A percentile compares a stretch with the other conserved stretches of the same genome.
Evolutionary conservation across 30 jellyfish, hydroid and myxozoan genomes (phyloP).

Genomic region (Catostylus mosaicus): DNA sequence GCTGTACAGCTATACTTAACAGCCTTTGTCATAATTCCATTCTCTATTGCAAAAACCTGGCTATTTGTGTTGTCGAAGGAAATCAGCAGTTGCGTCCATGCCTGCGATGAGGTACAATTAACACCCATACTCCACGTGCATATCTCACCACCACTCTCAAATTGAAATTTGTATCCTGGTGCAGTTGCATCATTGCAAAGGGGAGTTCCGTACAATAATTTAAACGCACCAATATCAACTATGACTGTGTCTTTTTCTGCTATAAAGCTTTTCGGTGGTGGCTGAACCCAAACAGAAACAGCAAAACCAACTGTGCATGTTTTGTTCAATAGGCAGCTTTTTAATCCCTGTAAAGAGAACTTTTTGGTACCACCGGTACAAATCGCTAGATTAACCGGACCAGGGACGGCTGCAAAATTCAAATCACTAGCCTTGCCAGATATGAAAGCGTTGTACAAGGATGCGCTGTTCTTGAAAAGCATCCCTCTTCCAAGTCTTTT

Average conservation of each 20-base stretch:
- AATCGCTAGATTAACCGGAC: constrained; percentile 25
- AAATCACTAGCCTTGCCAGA: neutral
- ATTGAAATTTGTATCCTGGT: neutral
- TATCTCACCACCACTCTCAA: neutral
- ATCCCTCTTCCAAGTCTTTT: constrained; percentile 1
- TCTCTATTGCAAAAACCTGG: neutral
- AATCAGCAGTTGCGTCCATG: constrained; percentile 19
- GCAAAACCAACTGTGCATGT: constrained; percentile 21
- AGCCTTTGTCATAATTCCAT: constrained; percentile 6
- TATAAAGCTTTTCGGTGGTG: constrained; percentile 6
- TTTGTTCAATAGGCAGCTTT: neutral
- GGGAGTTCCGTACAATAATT: neutral
- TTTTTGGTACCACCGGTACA: neutral
- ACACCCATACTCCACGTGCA: constrained; percentile 2
- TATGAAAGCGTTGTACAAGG: neutral
- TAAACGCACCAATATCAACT: constrained; percentile 2
- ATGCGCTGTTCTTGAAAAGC: neutral
- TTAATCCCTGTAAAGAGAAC: neutral
- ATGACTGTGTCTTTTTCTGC: neutral
- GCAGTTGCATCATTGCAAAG: neutral
- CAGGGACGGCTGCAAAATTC: constrained; percentile 11
- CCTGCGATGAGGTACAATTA: constrained; percentile 23
- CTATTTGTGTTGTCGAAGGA: constrained; percentile 1
- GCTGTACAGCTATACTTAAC: neutral
- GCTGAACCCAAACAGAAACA: constrained; percentile 24